phyloP scores from a whole-genome alignment of 2,113 vertebrate species.

The Protobothrops flavoviridis region DNA sequence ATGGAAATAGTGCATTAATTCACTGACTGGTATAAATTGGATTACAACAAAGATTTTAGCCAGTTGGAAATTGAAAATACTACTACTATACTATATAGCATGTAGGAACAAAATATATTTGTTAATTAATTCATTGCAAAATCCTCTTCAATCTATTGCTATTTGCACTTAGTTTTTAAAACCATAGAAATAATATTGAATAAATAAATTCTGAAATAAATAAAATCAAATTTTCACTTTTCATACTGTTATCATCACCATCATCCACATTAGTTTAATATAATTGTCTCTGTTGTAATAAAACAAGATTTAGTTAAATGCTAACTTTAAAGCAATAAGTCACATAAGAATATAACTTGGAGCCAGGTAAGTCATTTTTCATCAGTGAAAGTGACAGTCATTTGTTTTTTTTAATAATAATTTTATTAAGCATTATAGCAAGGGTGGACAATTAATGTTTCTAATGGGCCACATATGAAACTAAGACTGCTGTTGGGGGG shows the following conservation, averaged over 20 bases:
- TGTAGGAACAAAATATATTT: background rate
- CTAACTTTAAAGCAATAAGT: slow-evolving; percentile 33
- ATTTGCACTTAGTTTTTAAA: background rate
- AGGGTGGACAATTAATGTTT: background rate
- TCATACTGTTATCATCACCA: background rate
- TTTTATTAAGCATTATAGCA: background rate
- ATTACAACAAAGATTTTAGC: background rate
- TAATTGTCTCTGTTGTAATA: background rate
- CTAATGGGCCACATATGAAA: background rate
- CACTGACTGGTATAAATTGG: background rate
- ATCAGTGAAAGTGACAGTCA: slow-evolving; percentile 27
- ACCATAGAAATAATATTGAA: background rate
- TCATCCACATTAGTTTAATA: background rate
- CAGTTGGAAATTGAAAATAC: background rate
- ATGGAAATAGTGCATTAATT: background rate
- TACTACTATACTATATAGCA: background rate
- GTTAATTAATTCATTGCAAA: background rate
- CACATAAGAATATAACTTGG: slow-evolving; percentile 36
- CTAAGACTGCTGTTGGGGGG: background rate
- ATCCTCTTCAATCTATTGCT: background rate
- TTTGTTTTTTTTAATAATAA: slow-evolving; percentile 3
- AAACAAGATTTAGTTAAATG: slow-evolving; percentile 14
- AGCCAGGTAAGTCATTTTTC: slow-evolving; percentile 25
- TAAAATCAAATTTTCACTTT: background rate
- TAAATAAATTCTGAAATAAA: background rate